phyloP scores from a whole-genome alignment of 2,888 invertebrate genomes.

The Antheraea assamensis region DNA sequence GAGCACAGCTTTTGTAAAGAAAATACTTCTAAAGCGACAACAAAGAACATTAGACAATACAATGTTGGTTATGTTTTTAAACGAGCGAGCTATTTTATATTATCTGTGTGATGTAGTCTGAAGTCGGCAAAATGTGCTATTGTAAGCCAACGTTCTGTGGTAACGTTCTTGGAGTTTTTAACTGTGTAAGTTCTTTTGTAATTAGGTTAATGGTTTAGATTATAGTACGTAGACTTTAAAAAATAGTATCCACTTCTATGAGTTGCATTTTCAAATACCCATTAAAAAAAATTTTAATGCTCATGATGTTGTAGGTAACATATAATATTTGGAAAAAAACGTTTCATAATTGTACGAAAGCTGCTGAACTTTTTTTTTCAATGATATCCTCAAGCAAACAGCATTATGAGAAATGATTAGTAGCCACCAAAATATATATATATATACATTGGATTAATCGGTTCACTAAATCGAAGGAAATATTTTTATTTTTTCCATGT shows the following conservation, averaged over 20 bases:
- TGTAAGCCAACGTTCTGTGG: background rate
- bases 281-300: too few species aligned
- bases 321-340: too few species aligned
- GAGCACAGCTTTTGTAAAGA: background rate
- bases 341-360: too few species aligned
- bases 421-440: too few species aligned
- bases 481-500: too few species aligned
- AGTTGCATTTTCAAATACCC: background rate
- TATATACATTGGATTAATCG: too few species aligned
- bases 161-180: conserved; percentile 2
- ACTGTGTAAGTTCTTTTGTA: conserved; percentile 2
- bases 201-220: background rate
- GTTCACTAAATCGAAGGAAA: too few species aligned
- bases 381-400: too few species aligned
- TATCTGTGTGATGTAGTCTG: background rate
- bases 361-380: too few species aligned
- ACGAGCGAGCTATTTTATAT: background rate
- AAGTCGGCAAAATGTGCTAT: background rate
- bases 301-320: too few species aligned
- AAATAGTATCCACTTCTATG: background rate
- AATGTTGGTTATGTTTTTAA: background rate
- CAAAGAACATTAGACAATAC: background rate
- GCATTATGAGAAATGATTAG: too few species aligned
- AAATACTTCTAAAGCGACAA: background rate
- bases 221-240: background rate